These are phyloP conservation scores for Athalia circularis DNA, from an alignment of 2,888 invertebrate species.

Conservation along the genomic window DNA sequence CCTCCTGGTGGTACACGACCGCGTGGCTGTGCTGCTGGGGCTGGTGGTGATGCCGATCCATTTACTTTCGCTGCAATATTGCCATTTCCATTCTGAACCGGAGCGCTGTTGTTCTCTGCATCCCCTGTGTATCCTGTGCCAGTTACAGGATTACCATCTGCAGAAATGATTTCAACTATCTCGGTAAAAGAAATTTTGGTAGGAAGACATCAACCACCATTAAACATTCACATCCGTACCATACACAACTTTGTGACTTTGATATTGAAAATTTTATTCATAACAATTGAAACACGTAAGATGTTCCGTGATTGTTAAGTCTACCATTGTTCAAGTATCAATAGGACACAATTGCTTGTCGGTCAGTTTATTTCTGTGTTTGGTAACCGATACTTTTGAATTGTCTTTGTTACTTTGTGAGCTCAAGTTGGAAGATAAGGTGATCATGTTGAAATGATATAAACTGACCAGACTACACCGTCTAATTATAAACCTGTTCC, in stretches of 20 bases:
- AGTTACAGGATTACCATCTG: slow-evolving; percentile 78
- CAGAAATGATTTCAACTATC: slow-evolving; percentile 36
- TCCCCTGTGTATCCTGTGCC: slow-evolving; percentile 76
- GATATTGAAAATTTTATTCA: background rate
- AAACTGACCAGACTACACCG: background rate
- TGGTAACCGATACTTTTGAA: slow-evolving; percentile 3
- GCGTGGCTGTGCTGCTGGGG: slow-evolving; percentile 74
- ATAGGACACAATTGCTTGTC: background rate
- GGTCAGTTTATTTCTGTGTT: background rate
- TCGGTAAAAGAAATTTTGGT: slow-evolving; percentile 17
- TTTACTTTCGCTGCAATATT: slow-evolving; percentile 62
- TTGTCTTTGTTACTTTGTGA: background rate
- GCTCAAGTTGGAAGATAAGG: background rate
- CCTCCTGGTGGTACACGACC: slow-evolving; percentile 83
- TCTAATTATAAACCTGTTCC: background rate
- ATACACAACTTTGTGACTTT: background rate
- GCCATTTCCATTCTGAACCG: slow-evolving; percentile 76
- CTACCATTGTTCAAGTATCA: background rate
- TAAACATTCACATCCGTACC: background rate
- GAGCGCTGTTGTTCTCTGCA: slow-evolving; percentile 59
- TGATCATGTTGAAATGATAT: background rate
- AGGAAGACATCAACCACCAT: background rate
- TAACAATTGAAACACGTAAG: background rate
- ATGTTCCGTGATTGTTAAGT: background rate
- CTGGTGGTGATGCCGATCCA: slow-evolving; percentile 67